phyloP scores from a whole-genome alignment of 2,113 vertebrate species.

The Chunga burmeisteri region DNA sequence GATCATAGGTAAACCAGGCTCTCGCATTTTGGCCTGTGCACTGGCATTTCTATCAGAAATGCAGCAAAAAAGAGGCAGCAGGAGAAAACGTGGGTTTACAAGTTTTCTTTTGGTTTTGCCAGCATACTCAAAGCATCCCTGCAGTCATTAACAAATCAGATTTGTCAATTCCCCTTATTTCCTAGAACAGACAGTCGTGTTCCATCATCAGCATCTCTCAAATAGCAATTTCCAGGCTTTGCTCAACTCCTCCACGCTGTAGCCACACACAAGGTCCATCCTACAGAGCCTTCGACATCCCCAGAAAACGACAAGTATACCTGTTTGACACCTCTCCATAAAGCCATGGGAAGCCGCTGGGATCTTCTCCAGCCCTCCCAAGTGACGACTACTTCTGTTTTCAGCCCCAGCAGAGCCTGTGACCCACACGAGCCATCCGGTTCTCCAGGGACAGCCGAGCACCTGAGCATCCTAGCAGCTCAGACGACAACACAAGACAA shows the following conservation, averaged over 20 bases:
- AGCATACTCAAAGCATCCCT: not conserved
- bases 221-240: not conserved
- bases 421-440: not conserved
- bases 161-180: not conserved
- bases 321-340: not conserved
- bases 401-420: not conserved
- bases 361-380: not conserved
- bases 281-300: not conserved
- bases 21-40: not conserved
- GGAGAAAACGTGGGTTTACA: accelerated
- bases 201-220: not conserved
- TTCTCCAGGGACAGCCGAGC: not conserved
- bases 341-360: not conserved
- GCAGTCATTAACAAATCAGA: not conserved
- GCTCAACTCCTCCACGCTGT: accelerated
- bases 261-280: not conserved
- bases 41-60: not conserved
- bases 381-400: not conserved
- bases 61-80: not conserved
- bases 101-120: not conserved
- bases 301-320: accelerated
- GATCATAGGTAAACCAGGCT: not conserved
- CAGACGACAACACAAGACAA: not conserved
- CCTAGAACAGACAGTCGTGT: not conserved
- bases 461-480: not conserved